These are phyloP conservation scores for Chrysolina oricalcia DNA, from an alignment of 2,888 invertebrate species.

Conservation along the genomic window DNA sequence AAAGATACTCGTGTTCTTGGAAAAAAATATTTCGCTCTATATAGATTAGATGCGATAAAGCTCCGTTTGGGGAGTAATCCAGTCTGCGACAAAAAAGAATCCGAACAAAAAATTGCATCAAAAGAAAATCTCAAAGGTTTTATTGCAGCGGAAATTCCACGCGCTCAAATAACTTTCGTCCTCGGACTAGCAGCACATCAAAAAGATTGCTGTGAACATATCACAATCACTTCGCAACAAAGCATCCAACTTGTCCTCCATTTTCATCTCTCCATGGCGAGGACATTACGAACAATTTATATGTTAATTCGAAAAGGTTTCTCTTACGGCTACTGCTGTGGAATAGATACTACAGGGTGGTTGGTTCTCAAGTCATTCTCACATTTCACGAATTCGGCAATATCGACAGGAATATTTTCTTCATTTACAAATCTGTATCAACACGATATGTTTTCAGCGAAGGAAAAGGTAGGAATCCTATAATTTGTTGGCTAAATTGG, in stretches of 20 bases:
- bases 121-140: background rate
- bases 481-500: too few species aligned
- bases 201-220: conserved; percentile 48
- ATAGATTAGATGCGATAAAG: too few species aligned
- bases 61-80: too few species aligned
- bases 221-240: conserved; percentile 55
- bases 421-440: too few species aligned
- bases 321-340: conserved; percentile 50
- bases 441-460: too few species aligned
- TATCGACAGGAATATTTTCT: too few species aligned
- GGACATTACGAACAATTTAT: conserved; percentile 64
- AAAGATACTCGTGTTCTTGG: too few species aligned
- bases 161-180: conserved; percentile 13
- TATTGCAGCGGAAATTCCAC: background rate
- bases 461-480: too few species aligned
- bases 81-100: too few species aligned
- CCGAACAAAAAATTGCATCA: background rate
- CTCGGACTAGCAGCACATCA: conserved; percentile 38
- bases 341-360: conserved; percentile 54
- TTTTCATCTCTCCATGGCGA: conserved; percentile 61
- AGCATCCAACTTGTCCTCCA: conserved; percentile 56
- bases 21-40: too few species aligned
- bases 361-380: conserved; percentile 3
- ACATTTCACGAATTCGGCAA: too few species aligned
- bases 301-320: conserved; percentile 63